A percentile compares a stretch with the other conserved stretches of the same genome.
Conservation (phyloP, 2,797 vertebrate genomes). For the Rhabdomys pumilio region DNA sequence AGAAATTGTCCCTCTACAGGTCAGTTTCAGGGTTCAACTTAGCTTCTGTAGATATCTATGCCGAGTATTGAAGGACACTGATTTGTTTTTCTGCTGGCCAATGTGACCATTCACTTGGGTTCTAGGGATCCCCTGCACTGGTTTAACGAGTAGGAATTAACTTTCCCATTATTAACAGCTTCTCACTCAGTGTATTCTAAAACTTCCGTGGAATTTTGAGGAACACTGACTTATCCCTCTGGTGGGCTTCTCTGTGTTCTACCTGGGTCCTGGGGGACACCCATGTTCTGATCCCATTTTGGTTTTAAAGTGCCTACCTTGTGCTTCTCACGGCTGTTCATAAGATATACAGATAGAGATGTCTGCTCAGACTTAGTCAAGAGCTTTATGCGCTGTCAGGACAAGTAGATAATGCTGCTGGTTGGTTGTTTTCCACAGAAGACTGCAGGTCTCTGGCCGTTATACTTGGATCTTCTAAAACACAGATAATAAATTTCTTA, state of each 20-base stretch:
- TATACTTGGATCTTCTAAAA: constrained; percentile 24
- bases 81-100: neutral
- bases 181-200: neutral
- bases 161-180: neutral
- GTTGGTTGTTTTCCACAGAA: neutral
- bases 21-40: neutral
- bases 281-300: neutral
- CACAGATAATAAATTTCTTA: neutral
- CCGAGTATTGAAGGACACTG: neutral
- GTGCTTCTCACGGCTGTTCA: neutral
- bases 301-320: neutral
- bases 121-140: neutral
- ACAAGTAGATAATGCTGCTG: neutral
- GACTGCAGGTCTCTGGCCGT: neutral
- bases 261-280: neutral
- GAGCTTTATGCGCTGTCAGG: neutral
- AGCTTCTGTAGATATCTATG: neutral
- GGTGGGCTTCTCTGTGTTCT: neutral
- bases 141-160: neutral
- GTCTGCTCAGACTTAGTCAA: neutral
- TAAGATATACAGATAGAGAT: neutral
- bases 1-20: neutral
- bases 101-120: neutral
- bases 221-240: neutral
- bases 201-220: neutral